phyloP scores from a whole-genome alignment of 2,797 vertebrate species.

The Oreochromis mossambicus region DNA sequence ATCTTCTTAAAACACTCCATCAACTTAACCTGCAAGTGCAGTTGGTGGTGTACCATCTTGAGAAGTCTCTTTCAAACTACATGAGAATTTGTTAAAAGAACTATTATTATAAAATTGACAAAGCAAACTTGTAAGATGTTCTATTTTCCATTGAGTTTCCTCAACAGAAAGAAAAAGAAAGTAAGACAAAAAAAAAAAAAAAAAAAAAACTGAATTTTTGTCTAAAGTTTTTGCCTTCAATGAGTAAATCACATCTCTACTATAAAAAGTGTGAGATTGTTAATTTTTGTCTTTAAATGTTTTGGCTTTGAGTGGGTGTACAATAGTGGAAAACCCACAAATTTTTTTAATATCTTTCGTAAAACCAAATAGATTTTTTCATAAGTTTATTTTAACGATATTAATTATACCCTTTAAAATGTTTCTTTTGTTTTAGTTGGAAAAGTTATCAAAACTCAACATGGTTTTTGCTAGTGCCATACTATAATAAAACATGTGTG shows the following conservation, averaged over 20 bases:
- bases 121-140: neutral
- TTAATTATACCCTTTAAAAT: neutral
- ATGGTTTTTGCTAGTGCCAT: neutral
- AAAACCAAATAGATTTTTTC: neutral
- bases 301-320: neutral
- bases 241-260: neutral
- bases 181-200: neutral
- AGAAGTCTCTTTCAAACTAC: neutral
- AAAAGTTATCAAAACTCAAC: neutral
- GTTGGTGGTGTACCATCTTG: neutral
- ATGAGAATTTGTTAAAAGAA: neutral
- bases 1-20: neutral
- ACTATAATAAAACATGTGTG: neutral
- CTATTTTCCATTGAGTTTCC: neutral
- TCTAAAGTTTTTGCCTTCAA: neutral
- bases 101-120: neutral
- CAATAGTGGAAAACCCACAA: neutral
- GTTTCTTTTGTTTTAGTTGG: neutral
- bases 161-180: neutral
- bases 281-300: neutral
- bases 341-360: neutral
- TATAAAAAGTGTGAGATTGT: neutral
- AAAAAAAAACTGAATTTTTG: neutral
- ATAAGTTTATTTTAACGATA: neutral
- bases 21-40: neutral